A percentile compares a stretch with the other conserved stretches of the same genome.
phyloP scores from a whole-genome alignment of 2,888 invertebrate genomes.

The Meiosimyza platycephala region DNA sequence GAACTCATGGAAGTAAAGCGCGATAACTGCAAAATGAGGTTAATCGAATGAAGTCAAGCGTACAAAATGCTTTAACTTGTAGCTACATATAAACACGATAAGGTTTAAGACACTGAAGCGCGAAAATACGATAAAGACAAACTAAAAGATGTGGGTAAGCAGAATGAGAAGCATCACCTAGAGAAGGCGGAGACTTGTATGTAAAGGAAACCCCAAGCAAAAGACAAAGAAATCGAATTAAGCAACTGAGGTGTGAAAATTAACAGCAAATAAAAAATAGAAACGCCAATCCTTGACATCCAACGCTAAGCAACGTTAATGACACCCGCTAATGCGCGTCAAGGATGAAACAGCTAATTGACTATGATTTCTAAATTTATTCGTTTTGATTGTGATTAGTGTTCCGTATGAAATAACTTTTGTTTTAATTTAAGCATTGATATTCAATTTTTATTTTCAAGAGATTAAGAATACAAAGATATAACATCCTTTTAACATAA shows the following conservation, averaged over 20 bases:
- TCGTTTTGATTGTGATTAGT: too few species aligned
- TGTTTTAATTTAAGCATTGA: too few species aligned
- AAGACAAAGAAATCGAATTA: neutral
- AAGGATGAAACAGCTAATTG: too few species aligned
- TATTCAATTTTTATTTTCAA: too few species aligned
- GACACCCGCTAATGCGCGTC: too few species aligned
- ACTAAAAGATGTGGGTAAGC: neutral
- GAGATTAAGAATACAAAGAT: too few species aligned
- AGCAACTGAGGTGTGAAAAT: constrained; percentile 8
- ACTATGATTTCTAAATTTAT: too few species aligned
- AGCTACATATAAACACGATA: too few species aligned
- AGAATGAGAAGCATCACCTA: neutral
- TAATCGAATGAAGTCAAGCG: constrained; percentile 12
- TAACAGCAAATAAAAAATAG: neutral
- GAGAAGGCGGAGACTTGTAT: neutral
- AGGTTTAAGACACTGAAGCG: neutral
- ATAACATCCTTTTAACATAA: too few species aligned
- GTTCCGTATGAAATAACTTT: too few species aligned
- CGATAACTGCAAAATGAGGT: neutral
- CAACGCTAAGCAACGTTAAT: too few species aligned
- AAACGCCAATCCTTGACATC: neutral
- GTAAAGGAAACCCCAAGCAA: neutral
- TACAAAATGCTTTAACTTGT: constrained; percentile 1
- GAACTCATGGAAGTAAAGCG: too few species aligned
- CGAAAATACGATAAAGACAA: neutral